phyloP scores from a whole-genome alignment of 1,140 invertebrate genomes.

The Bombus vancouverensis region DNA sequence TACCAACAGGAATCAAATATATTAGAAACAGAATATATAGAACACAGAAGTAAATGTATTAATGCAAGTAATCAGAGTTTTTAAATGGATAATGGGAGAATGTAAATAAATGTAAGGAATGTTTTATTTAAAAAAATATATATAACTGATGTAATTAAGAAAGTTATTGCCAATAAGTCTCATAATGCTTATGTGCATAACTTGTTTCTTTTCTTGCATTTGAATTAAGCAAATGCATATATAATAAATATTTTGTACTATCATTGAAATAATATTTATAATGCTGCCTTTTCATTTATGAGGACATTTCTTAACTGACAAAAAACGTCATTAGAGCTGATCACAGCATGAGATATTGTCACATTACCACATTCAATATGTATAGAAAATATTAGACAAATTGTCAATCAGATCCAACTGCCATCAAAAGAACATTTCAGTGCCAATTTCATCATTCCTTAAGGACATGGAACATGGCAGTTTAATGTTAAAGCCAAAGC shows the following conservation, averaged over 20 bases:
- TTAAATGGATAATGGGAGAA: neutral
- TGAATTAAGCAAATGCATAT: conserved; percentile 26
- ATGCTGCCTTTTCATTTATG: conserved; percentile 22
- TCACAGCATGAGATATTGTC: conserved; percentile 73
- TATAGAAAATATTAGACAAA: conserved; percentile 60
- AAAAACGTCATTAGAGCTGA: conserved; percentile 57
- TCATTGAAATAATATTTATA: conserved; percentile 38
- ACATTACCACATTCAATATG: conserved; percentile 64
- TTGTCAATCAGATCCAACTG: conserved; percentile 60
- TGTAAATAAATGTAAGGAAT: conserved; percentile 25
- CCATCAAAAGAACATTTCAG: conserved; percentile 43
- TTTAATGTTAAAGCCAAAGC: conserved; percentile 63
- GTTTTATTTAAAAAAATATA: conserved; percentile 16
- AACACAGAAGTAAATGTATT: neutral
- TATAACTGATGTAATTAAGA: neutral
- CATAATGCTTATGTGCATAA: conserved; percentile 6
- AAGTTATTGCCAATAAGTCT: conserved; percentile 16
- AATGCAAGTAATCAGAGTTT: neutral
- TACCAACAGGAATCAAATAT: neutral
- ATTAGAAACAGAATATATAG: neutral
- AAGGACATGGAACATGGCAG: conserved; percentile 69
- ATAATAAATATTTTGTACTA: conserved; percentile 51
- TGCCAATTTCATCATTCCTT: conserved; percentile 46
- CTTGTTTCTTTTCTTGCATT: neutral
- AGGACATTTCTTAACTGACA: conserved; percentile 39